These are phyloP conservation scores for Gymnoscopelus microlampas DNA, from an alignment of 2,797 vertebrate species.

Conservation along the genomic window DNA sequence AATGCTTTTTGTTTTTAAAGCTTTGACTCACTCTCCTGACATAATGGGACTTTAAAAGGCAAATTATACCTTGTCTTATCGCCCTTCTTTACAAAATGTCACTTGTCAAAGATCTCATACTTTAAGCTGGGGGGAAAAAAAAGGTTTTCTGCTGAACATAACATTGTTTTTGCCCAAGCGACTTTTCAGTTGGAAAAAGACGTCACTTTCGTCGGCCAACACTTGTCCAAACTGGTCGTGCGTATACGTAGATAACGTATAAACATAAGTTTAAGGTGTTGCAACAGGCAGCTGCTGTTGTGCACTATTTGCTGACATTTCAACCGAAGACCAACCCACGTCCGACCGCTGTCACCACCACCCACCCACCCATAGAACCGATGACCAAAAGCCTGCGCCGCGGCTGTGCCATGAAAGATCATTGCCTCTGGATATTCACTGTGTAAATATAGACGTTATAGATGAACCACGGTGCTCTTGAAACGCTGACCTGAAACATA, in stretches of 20 bases:
- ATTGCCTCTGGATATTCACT: conserved; percentile 38
- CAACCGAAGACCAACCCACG: conserved; percentile 19
- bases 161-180: neutral
- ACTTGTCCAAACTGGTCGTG: too few species aligned
- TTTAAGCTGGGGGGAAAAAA: too few species aligned
- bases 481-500: conserved; percentile 14
- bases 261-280: conserved; percentile 12
- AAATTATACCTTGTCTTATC: too few species aligned
- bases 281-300: conserved; percentile 55
- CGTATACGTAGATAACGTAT: too few species aligned
- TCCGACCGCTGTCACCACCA: conserved; percentile 31
- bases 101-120: too few species aligned
- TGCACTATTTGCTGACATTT: conserved; percentile 42
- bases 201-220: too few species aligned
- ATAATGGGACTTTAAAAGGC: conserved; percentile 15
- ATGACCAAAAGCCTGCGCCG: conserved; percentile 51
- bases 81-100: neutral
- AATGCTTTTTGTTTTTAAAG: conserved; percentile 10
- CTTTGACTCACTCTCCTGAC: conserved; percentile 12
- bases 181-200: conserved; percentile 27
- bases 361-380: conserved; percentile 15
- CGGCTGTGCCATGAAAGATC: conserved; percentile 49
- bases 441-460: conserved; percentile 37
- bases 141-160: too few species aligned
- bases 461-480: conserved; percentile 39